Evolutionary conservation across 1,140 invertebrate species (phyloP).

Genomic region (Meloidogyne floridensis): DNA sequence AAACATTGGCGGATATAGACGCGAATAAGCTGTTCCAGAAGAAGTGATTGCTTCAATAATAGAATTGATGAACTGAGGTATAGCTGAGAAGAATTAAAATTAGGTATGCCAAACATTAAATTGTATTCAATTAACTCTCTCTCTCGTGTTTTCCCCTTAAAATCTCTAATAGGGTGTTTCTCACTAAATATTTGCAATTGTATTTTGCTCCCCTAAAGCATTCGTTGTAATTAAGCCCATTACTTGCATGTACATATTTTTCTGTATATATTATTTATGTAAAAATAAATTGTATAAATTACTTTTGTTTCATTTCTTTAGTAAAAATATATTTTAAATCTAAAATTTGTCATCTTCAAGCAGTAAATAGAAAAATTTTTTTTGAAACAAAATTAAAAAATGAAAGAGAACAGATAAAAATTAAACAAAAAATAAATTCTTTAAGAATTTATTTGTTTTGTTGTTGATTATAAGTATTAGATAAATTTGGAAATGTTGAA

Average conservation of each 20-base stretch:
- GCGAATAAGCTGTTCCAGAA: slow-evolving; percentile 2
- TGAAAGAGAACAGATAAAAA: neutral
- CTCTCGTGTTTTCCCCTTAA: too few species aligned
- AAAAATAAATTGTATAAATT: too few species aligned
- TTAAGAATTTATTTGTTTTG: neutral
- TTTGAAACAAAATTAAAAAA: too few species aligned
- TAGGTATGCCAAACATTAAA: neutral
- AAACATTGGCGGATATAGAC: neutral
- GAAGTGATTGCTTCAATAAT: neutral
- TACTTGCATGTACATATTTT: too few species aligned
- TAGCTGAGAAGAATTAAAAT: neutral
- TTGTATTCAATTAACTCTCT: neutral
- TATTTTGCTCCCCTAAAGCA: neutral
- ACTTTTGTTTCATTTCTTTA: too few species aligned
- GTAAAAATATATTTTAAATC: too few species aligned
- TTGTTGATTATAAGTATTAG: neutral
- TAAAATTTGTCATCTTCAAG: too few species aligned
- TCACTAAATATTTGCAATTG: neutral
- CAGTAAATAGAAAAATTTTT: too few species aligned
- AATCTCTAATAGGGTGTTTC: neutral
- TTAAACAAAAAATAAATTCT: neutral
- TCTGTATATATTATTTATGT: too few species aligned
- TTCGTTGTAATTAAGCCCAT: too few species aligned
- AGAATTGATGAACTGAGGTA: neutral
- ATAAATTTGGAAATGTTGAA: neutral